Base-by-base conservation (phyloP, 1,140 invertebrate genomes). In the Drosophila ogumai region DNA sequence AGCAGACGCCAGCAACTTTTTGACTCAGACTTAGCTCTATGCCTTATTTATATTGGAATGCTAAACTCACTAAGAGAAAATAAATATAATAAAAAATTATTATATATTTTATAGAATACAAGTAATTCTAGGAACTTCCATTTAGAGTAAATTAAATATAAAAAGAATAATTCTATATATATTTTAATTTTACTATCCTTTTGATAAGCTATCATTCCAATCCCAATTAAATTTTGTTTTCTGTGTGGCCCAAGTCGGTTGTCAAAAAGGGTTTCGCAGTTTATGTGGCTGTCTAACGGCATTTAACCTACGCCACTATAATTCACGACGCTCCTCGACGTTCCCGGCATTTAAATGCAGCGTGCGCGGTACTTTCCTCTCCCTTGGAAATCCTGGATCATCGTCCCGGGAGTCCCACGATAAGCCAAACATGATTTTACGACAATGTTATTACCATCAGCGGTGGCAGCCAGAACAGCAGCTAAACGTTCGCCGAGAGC, bases 301-400 rank as follows among this genome's bases (percentile, higher is more conserved):
- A 92, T 92, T 92, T 92, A 92, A 92, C 91, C 91, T 92, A 81
- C 79, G 91, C 79, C 75, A 76, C 87, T 91, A 92, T 92, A 92
- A 92, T 91, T 92, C 79, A 91, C 90, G 82, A 81, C 79, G 64
- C 79, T 91, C 76, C 79, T 79, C 66, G 58, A 63, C 69, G 22
- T 54, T 67, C 36, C 47, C 66, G 77, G 80, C 87, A 91, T 91
- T 91, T 88, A 86, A 90, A 87, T 90, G 85, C 79, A 82, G 71
- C 71, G 74, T 58, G 69, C 80, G 61, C 85, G 65, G 55, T 31
- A 15, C 57, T 54, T 47, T 38, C 15, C 63, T 63, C 56, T 31
- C 64, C 67, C 59, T 36, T 60, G 61, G 60, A 65, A 66, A 43
- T 82, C 55, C 82, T 59, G 56, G 64, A 69, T 72, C 75, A 56